These are phyloP conservation scores for Gallinago paraguaiae DNA, from an alignment of 2,113 vertebrate genomes.

Conservation along the genomic window DNA sequence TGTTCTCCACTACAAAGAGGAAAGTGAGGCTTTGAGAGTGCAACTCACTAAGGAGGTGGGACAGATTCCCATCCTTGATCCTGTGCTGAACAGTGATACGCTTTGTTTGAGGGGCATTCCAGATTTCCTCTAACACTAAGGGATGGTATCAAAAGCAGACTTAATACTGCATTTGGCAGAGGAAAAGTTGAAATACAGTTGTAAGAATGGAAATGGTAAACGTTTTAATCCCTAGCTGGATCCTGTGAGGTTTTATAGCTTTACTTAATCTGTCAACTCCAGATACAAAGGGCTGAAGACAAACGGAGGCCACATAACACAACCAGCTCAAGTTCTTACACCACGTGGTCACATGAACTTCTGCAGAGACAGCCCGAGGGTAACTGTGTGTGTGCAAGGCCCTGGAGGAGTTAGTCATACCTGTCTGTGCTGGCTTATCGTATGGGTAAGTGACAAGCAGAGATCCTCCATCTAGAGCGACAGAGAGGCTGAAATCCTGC, in stretches of 20 bases:
- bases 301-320: neutral
- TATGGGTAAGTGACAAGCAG: constrained; percentile 93
- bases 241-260: neutral
- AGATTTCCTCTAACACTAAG: neutral
- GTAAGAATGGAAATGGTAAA: neutral
- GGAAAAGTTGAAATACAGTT: neutral
- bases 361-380: neutral
- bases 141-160: neutral
- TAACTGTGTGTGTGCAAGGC: neutral
- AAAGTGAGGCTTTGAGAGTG: neutral
- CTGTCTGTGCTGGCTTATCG: constrained; percentile 90
- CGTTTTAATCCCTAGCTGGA: neutral
- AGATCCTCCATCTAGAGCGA: constrained; percentile 92
- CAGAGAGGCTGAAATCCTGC: constrained; percentile 88
- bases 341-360: neutral
- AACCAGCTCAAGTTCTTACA: neutral
- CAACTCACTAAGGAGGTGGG: neutral
- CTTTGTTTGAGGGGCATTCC: neutral
- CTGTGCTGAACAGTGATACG: neutral
- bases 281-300: neutral
- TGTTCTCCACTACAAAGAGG: constrained; percentile 85
- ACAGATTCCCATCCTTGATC: neutral
- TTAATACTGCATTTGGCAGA: neutral
- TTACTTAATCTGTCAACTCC: neutral
- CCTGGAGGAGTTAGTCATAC: constrained; percentile 64